A percentile compares a stretch with the other conserved stretches of the same genome.
Evolutionary conservation across 1,140 invertebrate genomes (phyloP).

Genomic region (Hycleus cichorii): DNA sequence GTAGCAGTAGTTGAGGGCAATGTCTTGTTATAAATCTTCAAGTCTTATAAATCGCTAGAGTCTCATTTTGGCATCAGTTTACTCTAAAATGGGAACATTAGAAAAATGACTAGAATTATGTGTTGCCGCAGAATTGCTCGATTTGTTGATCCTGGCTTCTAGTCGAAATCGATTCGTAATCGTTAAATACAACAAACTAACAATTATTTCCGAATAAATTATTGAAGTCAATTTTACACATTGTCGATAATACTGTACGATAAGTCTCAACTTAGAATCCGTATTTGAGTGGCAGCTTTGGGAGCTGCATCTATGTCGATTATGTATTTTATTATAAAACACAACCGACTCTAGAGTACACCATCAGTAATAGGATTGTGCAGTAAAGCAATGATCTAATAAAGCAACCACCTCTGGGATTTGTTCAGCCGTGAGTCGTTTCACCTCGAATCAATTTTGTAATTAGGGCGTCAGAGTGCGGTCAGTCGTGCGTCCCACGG

Average conservation of each 20-base stretch:
- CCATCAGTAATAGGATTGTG: constrained; percentile 33
- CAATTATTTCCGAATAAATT: too few species aligned
- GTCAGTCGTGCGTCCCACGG: constrained; percentile 29
- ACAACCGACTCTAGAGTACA: constrained; percentile 16
- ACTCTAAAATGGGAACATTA: constrained; percentile 10
- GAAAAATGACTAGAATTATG: constrained; percentile 4
- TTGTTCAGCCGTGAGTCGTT: constrained; percentile 31
- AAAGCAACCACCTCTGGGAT: constrained; percentile 35
- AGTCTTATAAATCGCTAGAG: constrained; percentile 4
- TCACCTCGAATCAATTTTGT: constrained; percentile 38
- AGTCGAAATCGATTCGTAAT: too few species aligned
- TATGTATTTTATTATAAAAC: constrained; percentile 17
- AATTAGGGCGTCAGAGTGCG: constrained; percentile 31
- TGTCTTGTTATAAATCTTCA: background rate
- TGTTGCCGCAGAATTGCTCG: constrained; percentile 8
- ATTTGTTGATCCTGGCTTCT: too few species aligned
- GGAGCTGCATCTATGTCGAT: constrained; percentile 4
- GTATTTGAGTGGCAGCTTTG: background rate
- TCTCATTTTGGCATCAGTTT: constrained; percentile 14
- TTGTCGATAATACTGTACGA: constrained; percentile 8
- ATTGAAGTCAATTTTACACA: background rate
- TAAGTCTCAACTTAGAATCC: background rate
- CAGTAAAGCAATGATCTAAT: constrained; percentile 37
- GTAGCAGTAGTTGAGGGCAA: too few species aligned
- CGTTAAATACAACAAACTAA: too few species aligned